These are phyloP conservation scores for Sitophilus oryzae DNA, from an alignment of 1,140 invertebrate genomes.

Conservation along the genomic window DNA sequence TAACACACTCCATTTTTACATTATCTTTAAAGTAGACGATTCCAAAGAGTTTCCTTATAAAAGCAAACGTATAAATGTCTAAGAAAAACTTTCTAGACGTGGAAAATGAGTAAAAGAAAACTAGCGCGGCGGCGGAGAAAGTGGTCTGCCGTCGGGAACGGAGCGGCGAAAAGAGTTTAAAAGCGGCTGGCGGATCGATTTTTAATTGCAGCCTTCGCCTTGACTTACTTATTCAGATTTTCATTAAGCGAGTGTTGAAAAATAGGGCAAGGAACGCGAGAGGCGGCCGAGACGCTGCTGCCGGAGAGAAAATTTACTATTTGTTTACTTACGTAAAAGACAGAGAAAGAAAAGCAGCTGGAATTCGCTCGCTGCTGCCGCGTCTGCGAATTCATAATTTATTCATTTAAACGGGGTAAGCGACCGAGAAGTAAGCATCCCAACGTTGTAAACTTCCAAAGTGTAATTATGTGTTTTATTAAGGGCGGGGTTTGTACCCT, in stretches of 20 bases:
- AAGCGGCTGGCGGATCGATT: conserved; percentile 42
- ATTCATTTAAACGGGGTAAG: conserved; percentile 21
- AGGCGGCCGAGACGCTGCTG: conserved; percentile 17
- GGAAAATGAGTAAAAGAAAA: no score
- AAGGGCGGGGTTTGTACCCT: background rate
- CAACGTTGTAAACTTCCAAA: conserved; percentile 3
- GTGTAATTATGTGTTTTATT: conserved; percentile 6
- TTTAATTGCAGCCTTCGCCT: conserved; percentile 48
- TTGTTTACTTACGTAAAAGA: conserved; percentile 33
- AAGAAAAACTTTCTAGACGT: no score
- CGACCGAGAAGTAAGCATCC: conserved; percentile 2
- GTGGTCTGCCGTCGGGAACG: no score
- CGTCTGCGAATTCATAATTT: conserved; percentile 24
- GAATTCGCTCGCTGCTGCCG: conserved; percentile 2
- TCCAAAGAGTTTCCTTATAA: no score
- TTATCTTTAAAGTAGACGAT: no score
- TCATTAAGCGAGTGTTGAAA: conserved; percentile 42
- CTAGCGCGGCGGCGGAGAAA: no score
- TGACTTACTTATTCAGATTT: conserved; percentile 43
- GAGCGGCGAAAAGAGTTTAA: conserved; percentile 33
- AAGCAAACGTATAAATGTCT: no score
- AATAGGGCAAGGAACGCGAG: conserved; percentile 33
- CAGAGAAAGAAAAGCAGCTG: conserved; percentile 15
- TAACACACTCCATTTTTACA: no score
- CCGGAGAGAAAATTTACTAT: conserved; percentile 40